A percentile compares a stretch with the other conserved stretches of the same genome.
These are phyloP conservation scores for Watsonalla cultraria DNA, from an alignment of 2,888 invertebrate genomes.

Conservation along the genomic window DNA sequence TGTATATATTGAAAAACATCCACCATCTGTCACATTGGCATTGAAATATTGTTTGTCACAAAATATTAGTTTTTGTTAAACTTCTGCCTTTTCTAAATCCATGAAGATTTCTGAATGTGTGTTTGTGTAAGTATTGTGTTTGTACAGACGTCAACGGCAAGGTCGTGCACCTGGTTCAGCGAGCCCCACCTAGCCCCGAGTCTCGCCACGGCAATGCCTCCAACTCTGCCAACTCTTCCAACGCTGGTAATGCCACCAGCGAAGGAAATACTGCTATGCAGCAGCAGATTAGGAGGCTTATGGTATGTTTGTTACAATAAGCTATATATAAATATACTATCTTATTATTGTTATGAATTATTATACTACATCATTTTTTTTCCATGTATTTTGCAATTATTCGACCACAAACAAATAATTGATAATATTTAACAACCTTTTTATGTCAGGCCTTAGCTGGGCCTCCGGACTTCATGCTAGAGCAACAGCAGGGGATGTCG, in stretches of 20 bases:
- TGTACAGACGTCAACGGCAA: constrained; percentile 90
- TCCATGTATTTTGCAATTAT: background rate
- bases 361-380: background rate
- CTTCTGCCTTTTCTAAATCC: too few relatives aligned
- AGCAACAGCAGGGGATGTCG: constrained; percentile 29
- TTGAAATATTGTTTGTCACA: background rate
- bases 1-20: background rate
- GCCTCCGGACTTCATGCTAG: constrained; percentile 26
- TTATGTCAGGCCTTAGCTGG: constrained; percentile 22
- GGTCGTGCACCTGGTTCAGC: constrained; percentile 94
- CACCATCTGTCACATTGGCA: background rate
- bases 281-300: constrained; percentile 37
- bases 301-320: constrained; percentile 27
- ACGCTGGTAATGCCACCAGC: constrained; percentile 2
- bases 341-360: background rate
- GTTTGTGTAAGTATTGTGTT: background rate
- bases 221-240: constrained; percentile 11
- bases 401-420: background rate
- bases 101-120: background rate
- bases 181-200: constrained; percentile 83
- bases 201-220: constrained; percentile 13
- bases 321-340: background rate
- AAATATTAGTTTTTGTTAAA: too few relatives aligned
- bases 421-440: background rate
- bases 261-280: constrained; percentile 16